Evolutionary conservation across 1,140 invertebrate genomes (phyloP).

Genomic region (Drosophila funebris): DNA sequence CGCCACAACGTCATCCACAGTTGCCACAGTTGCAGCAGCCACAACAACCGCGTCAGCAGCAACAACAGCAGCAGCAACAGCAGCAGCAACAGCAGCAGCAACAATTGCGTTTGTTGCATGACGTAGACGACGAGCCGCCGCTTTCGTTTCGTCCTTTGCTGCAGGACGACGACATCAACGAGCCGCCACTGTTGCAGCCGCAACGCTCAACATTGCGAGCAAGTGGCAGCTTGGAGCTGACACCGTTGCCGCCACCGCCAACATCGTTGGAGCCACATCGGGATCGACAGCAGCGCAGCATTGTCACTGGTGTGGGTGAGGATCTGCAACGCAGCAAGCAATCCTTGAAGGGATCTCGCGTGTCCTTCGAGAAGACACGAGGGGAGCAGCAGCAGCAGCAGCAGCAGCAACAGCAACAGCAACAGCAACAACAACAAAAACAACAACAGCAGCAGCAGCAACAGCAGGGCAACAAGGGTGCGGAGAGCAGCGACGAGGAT

Average conservation of each 20-base stretch:
- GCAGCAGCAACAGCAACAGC: slow-evolving; percentile 30
- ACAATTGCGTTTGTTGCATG: slow-evolving; percentile 41
- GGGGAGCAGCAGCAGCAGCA: slow-evolving; percentile 20
- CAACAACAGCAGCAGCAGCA: slow-evolving; percentile 25
- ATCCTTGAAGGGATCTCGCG: slow-evolving; percentile 76
- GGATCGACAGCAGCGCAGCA: slow-evolving; percentile 71
- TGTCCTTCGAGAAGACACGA: slow-evolving; percentile 69
- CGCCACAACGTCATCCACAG: slow-evolving; percentile 63
- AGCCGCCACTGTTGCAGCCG: slow-evolving; percentile 52
- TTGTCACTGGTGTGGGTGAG: slow-evolving; percentile 48
- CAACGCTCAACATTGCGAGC: too few species aligned
- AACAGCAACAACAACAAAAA: slow-evolving; percentile 6
- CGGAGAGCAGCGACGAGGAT: slow-evolving; percentile 80
- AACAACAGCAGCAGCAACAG: slow-evolving; percentile 20
- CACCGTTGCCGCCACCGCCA: slow-evolving; percentile 37
- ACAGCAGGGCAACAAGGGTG: slow-evolving; percentile 21
- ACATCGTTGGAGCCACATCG: slow-evolving; percentile 67
- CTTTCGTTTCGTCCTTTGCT: slow-evolving; percentile 73
- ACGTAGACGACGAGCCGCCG: slow-evolving; percentile 62
- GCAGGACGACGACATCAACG: slow-evolving; percentile 73
- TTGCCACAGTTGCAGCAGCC: slow-evolving; percentile 45
- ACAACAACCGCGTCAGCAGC: slow-evolving; percentile 22
- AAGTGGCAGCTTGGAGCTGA: slow-evolving; percentile 30
- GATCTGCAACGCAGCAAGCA: slow-evolving; percentile 78
- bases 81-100: slow-evolving; percentile 32